Conservation (phyloP, 2,888 invertebrate species). For the Sminthurides aquaticus region DNA sequence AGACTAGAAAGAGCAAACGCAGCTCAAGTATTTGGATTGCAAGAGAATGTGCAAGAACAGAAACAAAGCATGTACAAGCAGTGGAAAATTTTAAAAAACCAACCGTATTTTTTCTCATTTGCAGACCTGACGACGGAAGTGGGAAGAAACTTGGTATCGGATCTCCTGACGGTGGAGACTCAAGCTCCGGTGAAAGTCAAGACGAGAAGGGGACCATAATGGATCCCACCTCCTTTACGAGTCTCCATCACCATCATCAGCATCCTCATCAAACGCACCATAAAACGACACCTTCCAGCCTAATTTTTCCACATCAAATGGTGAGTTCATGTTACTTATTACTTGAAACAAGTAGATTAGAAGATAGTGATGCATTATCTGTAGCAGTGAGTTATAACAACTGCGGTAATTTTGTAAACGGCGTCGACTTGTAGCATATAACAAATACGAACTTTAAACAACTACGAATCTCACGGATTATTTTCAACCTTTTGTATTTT, state of each 20-base stretch:
- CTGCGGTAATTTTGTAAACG: no score
- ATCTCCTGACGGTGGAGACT: conserved; percentile 42
- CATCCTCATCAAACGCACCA: conserved; percentile 24
- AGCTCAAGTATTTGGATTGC: no score
- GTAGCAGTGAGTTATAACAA: no score
- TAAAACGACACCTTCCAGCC: conserved; percentile 31
- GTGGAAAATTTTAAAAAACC: no score
- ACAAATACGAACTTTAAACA: no score
- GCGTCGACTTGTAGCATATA: no score
- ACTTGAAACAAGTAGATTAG: neutral
- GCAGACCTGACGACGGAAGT: conserved; percentile 43
- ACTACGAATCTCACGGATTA: no score
- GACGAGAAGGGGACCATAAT: conserved; percentile 33
- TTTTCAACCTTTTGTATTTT: no score
- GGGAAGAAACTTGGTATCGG: conserved; percentile 42
- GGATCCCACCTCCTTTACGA: conserved; percentile 26
- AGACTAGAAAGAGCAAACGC: no score
- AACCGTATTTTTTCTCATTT: conserved; percentile 17
- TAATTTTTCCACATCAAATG: conserved; percentile 42
- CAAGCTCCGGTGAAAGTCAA: conserved; percentile 42
- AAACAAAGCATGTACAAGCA: no score
- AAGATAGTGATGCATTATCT: no score
- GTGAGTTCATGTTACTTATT: conserved; percentile 27
- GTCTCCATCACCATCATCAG: conserved; percentile 26
- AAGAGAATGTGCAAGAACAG: no score